These are phyloP conservation scores for Rhinopomastus cyanomelas DNA, from an alignment of 2,113 vertebrate genomes.

Conservation along the genomic window DNA sequence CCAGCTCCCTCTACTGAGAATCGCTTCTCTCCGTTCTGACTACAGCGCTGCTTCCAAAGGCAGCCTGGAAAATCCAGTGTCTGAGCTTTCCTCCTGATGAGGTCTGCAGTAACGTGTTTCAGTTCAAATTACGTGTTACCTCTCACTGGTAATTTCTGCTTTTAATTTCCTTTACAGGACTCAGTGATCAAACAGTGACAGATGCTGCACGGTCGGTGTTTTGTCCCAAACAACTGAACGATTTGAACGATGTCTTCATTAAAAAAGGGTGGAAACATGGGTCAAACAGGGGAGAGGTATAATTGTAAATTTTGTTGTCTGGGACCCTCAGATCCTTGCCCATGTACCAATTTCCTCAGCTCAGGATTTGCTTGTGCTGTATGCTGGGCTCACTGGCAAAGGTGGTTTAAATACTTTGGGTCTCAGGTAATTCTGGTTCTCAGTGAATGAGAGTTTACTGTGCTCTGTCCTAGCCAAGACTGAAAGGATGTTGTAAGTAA, in stretches of 20 bases:
- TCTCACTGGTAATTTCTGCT: not conserved
- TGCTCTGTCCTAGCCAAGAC: not conserved
- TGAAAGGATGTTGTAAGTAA: not conserved
- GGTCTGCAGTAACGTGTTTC: not conserved
- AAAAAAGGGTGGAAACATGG: not conserved
- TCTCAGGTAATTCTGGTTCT: not conserved
- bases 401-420: not conserved
- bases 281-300: not conserved
- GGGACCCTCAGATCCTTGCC: not conserved
- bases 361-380: not conserved
- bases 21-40: conserved; percentile 3
- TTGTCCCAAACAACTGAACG: not conserved
- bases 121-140: not conserved
- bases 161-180: not conserved
- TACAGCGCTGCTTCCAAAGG: conserved; percentile 26
- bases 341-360: not conserved
- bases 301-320: not conserved
- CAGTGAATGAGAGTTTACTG: not conserved
- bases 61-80: not conserved
- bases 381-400: not conserved
- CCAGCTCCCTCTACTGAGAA: conserved; percentile 68
- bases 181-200: not conserved
- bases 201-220: not conserved
- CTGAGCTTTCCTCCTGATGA: not conserved
- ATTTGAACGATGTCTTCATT: not conserved